Conservation (phyloP, 2,888 invertebrate species). For the Campaea margaritaria region DNA sequence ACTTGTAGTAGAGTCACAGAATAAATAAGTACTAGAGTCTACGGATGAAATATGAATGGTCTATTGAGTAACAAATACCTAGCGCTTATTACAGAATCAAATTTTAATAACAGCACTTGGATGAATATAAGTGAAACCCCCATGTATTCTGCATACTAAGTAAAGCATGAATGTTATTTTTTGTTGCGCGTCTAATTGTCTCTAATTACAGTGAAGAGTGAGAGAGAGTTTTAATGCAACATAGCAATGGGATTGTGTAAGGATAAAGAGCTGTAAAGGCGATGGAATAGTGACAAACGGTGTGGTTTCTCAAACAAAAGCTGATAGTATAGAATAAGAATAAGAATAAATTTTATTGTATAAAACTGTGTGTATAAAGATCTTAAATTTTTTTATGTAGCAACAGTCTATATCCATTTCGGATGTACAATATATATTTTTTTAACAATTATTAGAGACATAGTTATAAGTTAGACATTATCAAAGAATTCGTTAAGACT, state of each 20-base stretch:
- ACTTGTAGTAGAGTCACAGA: slow-evolving; percentile 17
- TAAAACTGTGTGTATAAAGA: too few species aligned
- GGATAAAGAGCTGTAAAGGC: slow-evolving; percentile 42
- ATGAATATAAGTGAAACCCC: slow-evolving; percentile 1
- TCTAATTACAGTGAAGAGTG: slow-evolving; percentile 43
- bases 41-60: not conserved
- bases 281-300: slow-evolving; percentile 42
- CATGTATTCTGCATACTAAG: slow-evolving; percentile 30
- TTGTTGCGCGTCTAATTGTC: slow-evolving; percentile 37
- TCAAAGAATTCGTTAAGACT: too few species aligned
- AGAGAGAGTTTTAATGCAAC: slow-evolving; percentile 50
- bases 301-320: slow-evolving; percentile 45
- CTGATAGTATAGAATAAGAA: too few species aligned
- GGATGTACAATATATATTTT: too few species aligned
- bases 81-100: not conserved
- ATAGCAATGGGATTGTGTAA: slow-evolving; percentile 47
- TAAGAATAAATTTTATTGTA: too few species aligned
- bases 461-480: too few species aligned
- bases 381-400: too few species aligned
- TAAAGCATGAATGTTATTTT: slow-evolving; percentile 18
- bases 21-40: too few species aligned
- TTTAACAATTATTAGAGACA: too few species aligned
- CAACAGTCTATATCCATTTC: too few species aligned
- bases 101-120: not conserved
- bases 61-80: slow-evolving; percentile 7